phyloP scores from a whole-genome alignment of 2,888 invertebrate species.

The Cephalotes varians region DNA sequence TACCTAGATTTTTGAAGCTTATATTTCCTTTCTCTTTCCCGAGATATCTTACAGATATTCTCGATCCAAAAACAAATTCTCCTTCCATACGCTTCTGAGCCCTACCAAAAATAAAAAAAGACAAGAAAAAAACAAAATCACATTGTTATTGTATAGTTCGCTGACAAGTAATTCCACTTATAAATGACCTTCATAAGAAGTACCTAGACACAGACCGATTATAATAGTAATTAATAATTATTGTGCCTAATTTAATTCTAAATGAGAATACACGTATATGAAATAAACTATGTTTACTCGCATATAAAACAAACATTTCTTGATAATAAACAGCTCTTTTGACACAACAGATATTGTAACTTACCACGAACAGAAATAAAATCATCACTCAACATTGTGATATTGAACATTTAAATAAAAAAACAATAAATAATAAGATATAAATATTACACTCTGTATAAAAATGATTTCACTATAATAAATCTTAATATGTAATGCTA shows the following conservation, averaged over 20 bases:
- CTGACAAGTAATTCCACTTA: constrained; percentile 48
- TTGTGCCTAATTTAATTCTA: neutral
- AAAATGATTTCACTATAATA: constrained; percentile 44
- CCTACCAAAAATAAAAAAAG: constrained; percentile 85
- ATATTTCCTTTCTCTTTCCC: constrained; percentile 80
- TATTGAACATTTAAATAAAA: constrained; percentile 57
- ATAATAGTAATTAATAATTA: constrained; percentile 7
- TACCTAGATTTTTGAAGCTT: constrained; percentile 80
- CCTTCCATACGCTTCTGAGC: constrained; percentile 95
- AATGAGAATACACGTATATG: neutral
- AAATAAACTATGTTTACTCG: neutral
- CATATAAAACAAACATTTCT: neutral
- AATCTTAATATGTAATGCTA: constrained; percentile 28
- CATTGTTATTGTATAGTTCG: constrained; percentile 71
- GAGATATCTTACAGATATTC: constrained; percentile 88
- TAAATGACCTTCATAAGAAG: constrained; percentile 68
- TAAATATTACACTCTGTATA: constrained; percentile 44
- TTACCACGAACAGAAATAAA: constrained; percentile 61
- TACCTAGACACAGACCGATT: constrained; percentile 37
- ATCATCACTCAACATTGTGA: constrained; percentile 60
- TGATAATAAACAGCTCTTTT: constrained; percentile 1
- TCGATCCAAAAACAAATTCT: constrained; percentile 93
- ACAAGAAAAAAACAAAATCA: constrained; percentile 76
- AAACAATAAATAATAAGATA: constrained; percentile 60
- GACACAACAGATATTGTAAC: constrained; percentile 5